These are phyloP conservation scores for Aleiodes alternator DNA, from an alignment of 2,888 invertebrate genomes.

Conservation along the genomic window DNA sequence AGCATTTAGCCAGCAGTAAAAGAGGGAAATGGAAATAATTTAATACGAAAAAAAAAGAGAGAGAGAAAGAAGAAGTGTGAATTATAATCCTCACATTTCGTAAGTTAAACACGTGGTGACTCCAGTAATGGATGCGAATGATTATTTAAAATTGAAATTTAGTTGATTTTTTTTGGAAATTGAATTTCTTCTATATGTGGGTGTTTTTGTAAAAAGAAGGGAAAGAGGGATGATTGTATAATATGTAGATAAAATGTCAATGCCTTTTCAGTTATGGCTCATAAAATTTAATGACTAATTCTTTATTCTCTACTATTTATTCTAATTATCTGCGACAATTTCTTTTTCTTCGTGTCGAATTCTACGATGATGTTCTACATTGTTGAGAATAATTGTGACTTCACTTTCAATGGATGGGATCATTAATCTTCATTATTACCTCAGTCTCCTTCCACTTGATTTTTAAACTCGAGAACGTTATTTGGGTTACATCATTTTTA, in stretches of 20 bases:
- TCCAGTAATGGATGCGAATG: conserved; percentile 42
- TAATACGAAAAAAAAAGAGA: neutral
- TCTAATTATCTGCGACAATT: conserved; percentile 1
- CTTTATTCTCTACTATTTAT: neutral
- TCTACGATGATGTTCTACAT: conserved; percentile 21
- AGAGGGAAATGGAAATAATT: neutral
- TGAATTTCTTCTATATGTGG: conserved; percentile 2
- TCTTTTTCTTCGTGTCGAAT: neutral
- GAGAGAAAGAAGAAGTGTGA: too few species aligned
- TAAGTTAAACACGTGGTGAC: conserved; percentile 30
- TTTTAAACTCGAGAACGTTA: conserved; percentile 37
- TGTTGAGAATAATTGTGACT: conserved; percentile 26
- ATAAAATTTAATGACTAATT: conserved; percentile 12
- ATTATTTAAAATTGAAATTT: conserved; percentile 23
- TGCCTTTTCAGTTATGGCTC: conserved; percentile 16
- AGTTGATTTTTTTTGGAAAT: neutral
- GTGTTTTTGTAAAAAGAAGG: neutral
- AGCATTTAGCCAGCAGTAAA: conserved; percentile 15
- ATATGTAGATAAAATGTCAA: conserved; percentile 21
- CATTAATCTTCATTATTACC: conserved; percentile 67
- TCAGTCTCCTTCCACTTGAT: conserved; percentile 62
- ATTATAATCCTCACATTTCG: conserved; percentile 3
- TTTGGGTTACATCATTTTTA: conserved; percentile 43
- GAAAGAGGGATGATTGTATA: conserved; percentile 10
- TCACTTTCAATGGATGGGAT: conserved; percentile 50